Base-by-base conservation (phyloP, 2,797 vertebrate genomes). In the Malurus splendens region DNA sequence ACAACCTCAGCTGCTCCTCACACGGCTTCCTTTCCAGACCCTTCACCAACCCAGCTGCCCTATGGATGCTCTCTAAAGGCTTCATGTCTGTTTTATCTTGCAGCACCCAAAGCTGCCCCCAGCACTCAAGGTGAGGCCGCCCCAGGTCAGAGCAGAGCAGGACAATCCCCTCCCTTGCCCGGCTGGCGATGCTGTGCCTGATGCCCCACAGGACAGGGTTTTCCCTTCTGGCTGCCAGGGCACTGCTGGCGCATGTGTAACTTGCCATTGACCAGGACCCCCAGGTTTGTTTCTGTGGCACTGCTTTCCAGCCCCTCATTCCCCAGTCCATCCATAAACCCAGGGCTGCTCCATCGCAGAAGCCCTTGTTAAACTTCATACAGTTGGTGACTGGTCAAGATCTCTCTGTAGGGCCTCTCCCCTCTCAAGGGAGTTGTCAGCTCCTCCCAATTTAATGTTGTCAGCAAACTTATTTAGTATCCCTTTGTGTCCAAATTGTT, bases 51-150 rank as follows among this genome's bases (percentile, higher is more conserved):
- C 11, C 32, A n/a, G 15, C 0, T 10, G 20, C 12, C 30, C 18
- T 86, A 4, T 45, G 18, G 33, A 48, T 3, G 6, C 11, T 41
- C 18, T 28, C 45, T 32, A 48, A 66, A 0, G 16, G 33, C 30
- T 54, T 17, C 1, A 9, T 10, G 5, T 24, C 9, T 60, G 42
- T 52, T 16, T n/a, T 0, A 24, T 14, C 28, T 4, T 48, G 11
- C 7, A 9, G 30, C 8, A 6, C 15, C 4, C 18, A 47, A 11
- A 80, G 0, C 9, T 19, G 30, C 18, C 1, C 25, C 9, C 25
- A 66, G 5, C 0, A 38, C 23, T 14, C 0, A 0, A 54, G 33
- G 8, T 23, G 39, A 59, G 30, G 52, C 20, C 0, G 0, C 22
- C 9, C 18, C 47, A 59, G 19, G 0, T 2, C 52, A 54, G 25